Evolutionary conservation across 2,113 vertebrate species (phyloP), one percentile per base, ranked within the genome.

Genomic region (Gasterosteus aculeatus): DNA sequence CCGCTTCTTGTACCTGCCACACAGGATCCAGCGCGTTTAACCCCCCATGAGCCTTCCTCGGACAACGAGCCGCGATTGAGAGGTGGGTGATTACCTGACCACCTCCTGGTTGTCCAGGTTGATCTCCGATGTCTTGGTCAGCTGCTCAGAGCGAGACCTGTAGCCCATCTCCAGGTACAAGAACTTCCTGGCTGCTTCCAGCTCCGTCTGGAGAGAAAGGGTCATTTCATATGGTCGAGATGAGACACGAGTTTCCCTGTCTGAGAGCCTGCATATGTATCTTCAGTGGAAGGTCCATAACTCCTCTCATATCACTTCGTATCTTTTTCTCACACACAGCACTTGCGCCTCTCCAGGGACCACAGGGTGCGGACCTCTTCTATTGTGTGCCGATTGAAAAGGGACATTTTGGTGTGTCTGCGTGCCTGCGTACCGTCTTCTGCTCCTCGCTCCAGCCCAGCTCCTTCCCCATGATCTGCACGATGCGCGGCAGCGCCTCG

Each of bases 161-260:
- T 97, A 99, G 88, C 98, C 98, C 98, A 99, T 99, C 93, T 99
- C 98, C 0, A 95, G 95, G 76, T 99, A 96, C 7, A 99, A 88
- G 67, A 99, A 99, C 58, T 89, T 95, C 84, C 72, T 95, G 0
- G 97, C 98, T 0, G 91, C 86, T 57, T 96, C 95, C 4, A 99
- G 93, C 91, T 99, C 94, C 16, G 95, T 95, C 98, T 99, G 47
- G 41, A 61, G 38, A 57, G 26, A 31, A 3, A 15, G 31, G 26
- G 11, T 41, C 39, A 41, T 41, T 10, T 41, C 39, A 41, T 2
- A 41, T 41, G 39, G 39, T 41, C 11, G 10, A 1, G 11, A 42
- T 10, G 8, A 42, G 9, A 31, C 22, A 29, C 8, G 29, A 14
- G 47, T 18, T 2, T 44, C 10, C 46, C 22, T 5, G 61, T 29